Evolutionary conservation across 2,113 vertebrate genomes (phyloP).

Genomic region (Anguilla rostrata): DNA sequence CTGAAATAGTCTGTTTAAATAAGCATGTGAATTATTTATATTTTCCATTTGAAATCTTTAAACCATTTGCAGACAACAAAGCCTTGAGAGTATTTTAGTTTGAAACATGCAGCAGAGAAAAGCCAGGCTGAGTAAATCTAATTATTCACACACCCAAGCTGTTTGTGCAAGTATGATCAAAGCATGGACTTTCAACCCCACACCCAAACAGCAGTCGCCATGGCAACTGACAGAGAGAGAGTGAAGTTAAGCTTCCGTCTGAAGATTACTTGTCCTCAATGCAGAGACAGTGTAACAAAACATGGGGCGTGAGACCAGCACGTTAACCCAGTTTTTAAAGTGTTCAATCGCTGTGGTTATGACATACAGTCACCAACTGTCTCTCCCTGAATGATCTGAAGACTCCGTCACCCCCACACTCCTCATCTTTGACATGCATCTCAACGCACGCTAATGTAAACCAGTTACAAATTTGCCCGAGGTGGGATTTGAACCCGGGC

Average conservation of each 20-base stretch:
- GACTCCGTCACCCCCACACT: too few relatives aligned
- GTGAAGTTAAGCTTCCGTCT: background rate
- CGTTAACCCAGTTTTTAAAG: background rate
- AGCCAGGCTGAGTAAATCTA: background rate
- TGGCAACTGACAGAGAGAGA: background rate
- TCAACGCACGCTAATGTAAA: too few relatives aligned
- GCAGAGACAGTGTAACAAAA: background rate
- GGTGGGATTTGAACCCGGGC: too few relatives aligned
- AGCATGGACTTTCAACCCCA: constrained; percentile 3
- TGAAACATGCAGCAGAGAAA: background rate
- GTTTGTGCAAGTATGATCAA: background rate
- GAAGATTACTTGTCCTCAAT: background rate
- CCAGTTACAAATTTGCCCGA: too few relatives aligned
- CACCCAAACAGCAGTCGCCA: background rate
- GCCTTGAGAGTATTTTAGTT: background rate
- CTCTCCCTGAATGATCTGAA: too few relatives aligned
- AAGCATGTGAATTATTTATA: background rate
- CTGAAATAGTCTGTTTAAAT: background rate
- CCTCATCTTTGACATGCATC: too few relatives aligned
- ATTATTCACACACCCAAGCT: background rate
- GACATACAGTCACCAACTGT: too few relatives aligned
- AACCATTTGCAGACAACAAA: background rate
- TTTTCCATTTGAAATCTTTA: background rate
- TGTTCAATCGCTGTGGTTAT: background rate
- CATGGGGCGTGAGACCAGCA: background rate